Conservation (phyloP, 92 coral and sea anemone species). For the Epizoanthus illoricatus region DNA sequence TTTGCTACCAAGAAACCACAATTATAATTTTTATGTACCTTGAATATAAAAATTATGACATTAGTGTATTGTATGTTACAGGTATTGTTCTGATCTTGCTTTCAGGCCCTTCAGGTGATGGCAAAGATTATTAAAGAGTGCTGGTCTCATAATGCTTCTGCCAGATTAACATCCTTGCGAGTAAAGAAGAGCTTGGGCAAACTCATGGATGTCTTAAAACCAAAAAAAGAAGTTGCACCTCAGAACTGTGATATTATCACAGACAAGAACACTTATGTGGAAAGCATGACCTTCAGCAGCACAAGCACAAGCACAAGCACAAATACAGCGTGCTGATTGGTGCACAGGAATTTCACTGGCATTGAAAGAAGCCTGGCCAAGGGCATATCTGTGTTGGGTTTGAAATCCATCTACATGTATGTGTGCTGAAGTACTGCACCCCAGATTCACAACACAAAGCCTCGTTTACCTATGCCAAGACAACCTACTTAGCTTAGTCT, state of each 20-base stretch:
- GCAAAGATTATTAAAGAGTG: conserved; percentile 85
- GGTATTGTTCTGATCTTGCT: background rate
- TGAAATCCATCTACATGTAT: too few relatives aligned
- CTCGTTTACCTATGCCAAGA: too few relatives aligned
- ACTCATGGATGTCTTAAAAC: conserved; percentile 71
- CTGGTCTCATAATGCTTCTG: conserved; percentile 89
- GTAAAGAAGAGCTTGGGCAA: conserved; percentile 84
- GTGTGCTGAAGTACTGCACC: too few relatives aligned
- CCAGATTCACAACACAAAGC: too few relatives aligned
- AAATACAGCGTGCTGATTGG: too few relatives aligned
- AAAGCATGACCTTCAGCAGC: conserved; percentile 16
- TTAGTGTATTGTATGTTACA: background rate
- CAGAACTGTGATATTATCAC: conserved; percentile 15
- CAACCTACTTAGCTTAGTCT: too few relatives aligned
- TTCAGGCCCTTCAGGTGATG: conserved; percentile 78
- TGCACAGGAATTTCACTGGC: too few relatives aligned
- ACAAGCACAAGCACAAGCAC: background rate
- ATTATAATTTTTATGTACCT: too few relatives aligned
- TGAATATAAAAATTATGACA: too few relatives aligned
- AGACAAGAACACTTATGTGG: conserved; percentile 29
- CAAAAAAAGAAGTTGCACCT: conserved; percentile 32
- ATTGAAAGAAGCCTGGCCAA: too few relatives aligned
- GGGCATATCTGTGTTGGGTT: too few relatives aligned
- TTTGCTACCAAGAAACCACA: too few relatives aligned
- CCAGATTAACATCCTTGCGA: conserved; percentile 86